phyloP scores from a whole-genome alignment of 2,888 invertebrate species.

The Drosophila atripex region DNA sequence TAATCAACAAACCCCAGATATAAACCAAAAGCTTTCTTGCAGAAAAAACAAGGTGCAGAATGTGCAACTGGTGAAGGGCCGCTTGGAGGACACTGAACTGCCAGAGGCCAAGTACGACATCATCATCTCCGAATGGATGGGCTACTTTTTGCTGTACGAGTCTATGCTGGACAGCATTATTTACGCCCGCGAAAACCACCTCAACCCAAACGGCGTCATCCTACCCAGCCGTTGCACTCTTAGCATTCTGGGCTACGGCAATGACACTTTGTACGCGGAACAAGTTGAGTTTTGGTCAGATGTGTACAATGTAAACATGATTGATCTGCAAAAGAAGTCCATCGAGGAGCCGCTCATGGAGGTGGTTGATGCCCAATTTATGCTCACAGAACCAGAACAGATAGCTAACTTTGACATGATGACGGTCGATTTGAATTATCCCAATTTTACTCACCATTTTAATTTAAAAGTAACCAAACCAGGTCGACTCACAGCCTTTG shows the following conservation, averaged over 20 bases:
- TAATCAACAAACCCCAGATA: too few relatives aligned
- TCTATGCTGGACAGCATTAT: conserved; percentile 98
- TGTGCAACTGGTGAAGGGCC: conserved; percentile 92
- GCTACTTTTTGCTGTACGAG: conserved; percentile 97
- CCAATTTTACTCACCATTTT: conserved; percentile 90
- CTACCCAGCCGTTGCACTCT: conserved; percentile 94
- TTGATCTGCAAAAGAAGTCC: conserved; percentile 93
- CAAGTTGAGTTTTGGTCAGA: conserved; percentile 95
- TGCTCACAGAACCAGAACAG: conserved; percentile 88
- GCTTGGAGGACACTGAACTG: conserved; percentile 92
- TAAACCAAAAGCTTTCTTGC: neutral
- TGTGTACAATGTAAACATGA: conserved; percentile 97
- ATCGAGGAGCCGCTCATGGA: conserved; percentile 91
- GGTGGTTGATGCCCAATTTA: conserved; percentile 85
- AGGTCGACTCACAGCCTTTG: conserved; percentile 90
- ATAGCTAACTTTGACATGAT: conserved; percentile 90
- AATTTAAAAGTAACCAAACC: conserved; percentile 87
- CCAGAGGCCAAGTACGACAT: conserved; percentile 92
- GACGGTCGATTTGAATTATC: conserved; percentile 88
- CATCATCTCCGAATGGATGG: conserved; percentile 99
- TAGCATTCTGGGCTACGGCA: conserved; percentile 91
- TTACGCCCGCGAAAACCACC: conserved; percentile 92
- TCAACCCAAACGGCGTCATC: conserved; percentile 90
- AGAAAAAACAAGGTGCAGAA: conserved; percentile 85
- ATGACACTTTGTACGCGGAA: conserved; percentile 89